phyloP scores from a whole-genome alignment of 2,797 vertebrate species.

The Lacerta bilineata region DNA sequence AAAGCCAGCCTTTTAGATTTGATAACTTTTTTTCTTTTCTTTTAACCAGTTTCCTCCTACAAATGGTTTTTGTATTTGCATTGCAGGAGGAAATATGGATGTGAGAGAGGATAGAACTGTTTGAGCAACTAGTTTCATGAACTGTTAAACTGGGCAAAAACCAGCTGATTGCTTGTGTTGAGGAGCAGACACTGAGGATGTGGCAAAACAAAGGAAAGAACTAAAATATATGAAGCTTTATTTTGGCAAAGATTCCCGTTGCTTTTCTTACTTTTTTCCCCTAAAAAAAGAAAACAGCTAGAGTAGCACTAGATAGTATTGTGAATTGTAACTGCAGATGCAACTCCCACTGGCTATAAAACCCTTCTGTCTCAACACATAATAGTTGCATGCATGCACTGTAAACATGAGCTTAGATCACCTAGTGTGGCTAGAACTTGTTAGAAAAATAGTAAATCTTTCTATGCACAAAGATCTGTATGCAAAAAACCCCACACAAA shows the following conservation, averaged over 20 bases:
- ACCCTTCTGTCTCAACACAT: slow-evolving; percentile 13
- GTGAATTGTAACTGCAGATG: not conserved
- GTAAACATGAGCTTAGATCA: slow-evolving; percentile 7
- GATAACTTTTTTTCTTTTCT: slow-evolving; percentile 1
- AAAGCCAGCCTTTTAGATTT: slow-evolving; percentile 11
- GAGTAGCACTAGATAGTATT: not conserved
- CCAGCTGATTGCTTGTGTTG: slow-evolving; percentile 18
- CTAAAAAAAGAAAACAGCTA: slow-evolving; percentile 20
- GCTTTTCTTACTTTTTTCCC: slow-evolving; percentile 14
- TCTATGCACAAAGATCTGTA: not conserved
- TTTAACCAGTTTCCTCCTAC: slow-evolving; percentile 29
- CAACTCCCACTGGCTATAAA: slow-evolving; percentile 38
- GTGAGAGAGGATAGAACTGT: not conserved
- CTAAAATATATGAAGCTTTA: slow-evolving; percentile 48
- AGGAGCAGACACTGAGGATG: slow-evolving; percentile 30
- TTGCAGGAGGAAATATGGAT: slow-evolving; percentile 19
- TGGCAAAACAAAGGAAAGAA: slow-evolving; percentile 50
- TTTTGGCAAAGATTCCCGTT: slow-evolving; percentile 46
- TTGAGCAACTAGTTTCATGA: slow-evolving; percentile 54
- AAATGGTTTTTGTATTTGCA: slow-evolving; percentile 41
- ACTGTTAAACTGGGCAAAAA: slow-evolving; percentile 41
- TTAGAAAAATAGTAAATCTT: not conserved
- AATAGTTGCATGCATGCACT: not conserved
- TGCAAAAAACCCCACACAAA: not conserved
- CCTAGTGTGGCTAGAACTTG: not conserved